These are phyloP conservation scores for Trissoscelio sp. DNA, from an alignment of 2,888 invertebrate species.

Conservation along the genomic window DNA sequence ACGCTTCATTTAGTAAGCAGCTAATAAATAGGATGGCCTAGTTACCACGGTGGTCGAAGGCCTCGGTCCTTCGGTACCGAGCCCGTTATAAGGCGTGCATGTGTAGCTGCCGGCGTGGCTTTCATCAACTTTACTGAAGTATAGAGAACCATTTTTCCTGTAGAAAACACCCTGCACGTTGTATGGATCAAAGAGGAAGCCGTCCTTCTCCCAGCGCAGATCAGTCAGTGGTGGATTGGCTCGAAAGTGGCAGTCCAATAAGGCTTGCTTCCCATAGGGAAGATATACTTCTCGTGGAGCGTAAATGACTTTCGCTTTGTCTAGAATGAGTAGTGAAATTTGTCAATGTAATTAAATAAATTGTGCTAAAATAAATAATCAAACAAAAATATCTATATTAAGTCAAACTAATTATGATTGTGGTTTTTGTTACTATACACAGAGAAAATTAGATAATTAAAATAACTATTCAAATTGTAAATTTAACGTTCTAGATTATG, in stretches of 20 bases:
- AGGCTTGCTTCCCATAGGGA: constrained; percentile 91
- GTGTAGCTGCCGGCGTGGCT: constrained; percentile 94
- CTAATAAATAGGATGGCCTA: constrained; percentile 38
- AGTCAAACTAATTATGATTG: too few relatives aligned
- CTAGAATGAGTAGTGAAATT: constrained; percentile 84
- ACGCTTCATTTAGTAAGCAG: constrained; percentile 26
- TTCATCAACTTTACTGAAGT: constrained; percentile 92
- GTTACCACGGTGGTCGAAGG: constrained; percentile 90
- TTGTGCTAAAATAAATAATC: too few relatives aligned
- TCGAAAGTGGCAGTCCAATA: constrained; percentile 95
- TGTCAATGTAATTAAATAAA: too few relatives aligned
- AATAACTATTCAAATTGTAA: too few relatives aligned
- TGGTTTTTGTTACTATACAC: too few relatives aligned
- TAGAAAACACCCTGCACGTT: constrained; percentile 94
- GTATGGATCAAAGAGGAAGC: constrained; percentile 94
- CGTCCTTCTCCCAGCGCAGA: constrained; percentile 97
- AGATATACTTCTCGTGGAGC: constrained; percentile 93
- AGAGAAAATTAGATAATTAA: too few relatives aligned
- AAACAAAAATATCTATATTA: too few relatives aligned
- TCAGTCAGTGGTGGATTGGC: constrained; percentile 96
- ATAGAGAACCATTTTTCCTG: constrained; percentile 92
- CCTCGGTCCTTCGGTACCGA: constrained; percentile 94
- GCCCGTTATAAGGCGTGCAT: constrained; percentile 95
- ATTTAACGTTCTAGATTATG: too few relatives aligned
- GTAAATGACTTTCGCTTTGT: constrained; percentile 95